Evolutionary conservation across 2,888 invertebrate species (phyloP), one percentile per base, ranked within the genome.

Genomic region (Argyresthia goedartella): DNA sequence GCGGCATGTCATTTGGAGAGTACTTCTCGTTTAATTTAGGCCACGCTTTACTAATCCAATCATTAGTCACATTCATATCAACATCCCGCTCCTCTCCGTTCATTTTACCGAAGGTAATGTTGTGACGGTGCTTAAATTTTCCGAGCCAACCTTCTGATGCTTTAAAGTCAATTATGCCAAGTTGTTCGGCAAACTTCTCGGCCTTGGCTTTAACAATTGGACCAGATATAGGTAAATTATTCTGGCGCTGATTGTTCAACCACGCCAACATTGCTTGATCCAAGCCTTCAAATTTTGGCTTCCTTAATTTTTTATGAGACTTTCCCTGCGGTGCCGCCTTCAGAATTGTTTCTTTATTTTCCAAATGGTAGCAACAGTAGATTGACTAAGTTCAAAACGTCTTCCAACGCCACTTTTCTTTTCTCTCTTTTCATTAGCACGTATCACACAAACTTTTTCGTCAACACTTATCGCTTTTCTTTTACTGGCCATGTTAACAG

Each of bases 71-170:
- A 59, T 60, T 61, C 34, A 16, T 59, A 44, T 60, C 53, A 16
- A 50, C 41, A 50, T 36, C 39, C 35, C 52, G 55, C 8, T 56
- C 56, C 33, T 62, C 60, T 16, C 57, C 58, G n/a, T 45, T 57
- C 4, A 59, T 56, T 60, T 65, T 59, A 52, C 57, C 56, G 46
- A 44, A 59, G 44, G 11, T 59, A 35, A 65, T 62, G 11, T 59
- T 10, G 13, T 64, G 60, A 55, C 62, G 60, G 9, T 57, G 59
- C 51, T 62, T 65, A 36, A 65, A 63, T 50, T 63, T 64, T 55
- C 59, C 60, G 15, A 64, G 59, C 66, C 64, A 65, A 7, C 62
- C 61, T 60, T 61, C 60, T 44, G 64, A 61, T 50, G 62, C 63
- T 59, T 64, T 62, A 33, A 65, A 64, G 25, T 13, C 6, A 58